phyloP scores from a whole-genome alignment of 2,888 invertebrate genomes.

The Plebejus argus region DNA sequence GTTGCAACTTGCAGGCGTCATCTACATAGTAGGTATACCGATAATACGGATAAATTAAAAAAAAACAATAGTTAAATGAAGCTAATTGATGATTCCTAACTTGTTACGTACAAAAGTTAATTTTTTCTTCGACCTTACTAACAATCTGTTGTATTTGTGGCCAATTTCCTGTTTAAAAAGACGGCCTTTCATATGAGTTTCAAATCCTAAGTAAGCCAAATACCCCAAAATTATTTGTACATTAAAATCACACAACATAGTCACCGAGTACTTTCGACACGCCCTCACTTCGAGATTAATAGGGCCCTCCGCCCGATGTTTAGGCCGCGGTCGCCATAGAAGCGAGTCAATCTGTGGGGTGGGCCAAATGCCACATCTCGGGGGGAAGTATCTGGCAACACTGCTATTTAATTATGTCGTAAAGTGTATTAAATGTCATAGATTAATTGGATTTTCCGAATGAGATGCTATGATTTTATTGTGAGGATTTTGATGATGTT shows the following conservation, averaged over 20 bases:
- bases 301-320: conserved; percentile 71
- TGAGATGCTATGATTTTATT: conserved; percentile 18
- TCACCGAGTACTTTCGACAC: conserved; percentile 62
- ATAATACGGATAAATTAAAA: no score
- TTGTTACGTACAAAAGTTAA: background rate
- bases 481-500: background rate
- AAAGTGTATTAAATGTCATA: conserved; percentile 54
- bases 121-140: background rate
- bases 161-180: no score
- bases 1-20: no score
- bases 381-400: conserved; percentile 68
- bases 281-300: conserved; percentile 75
- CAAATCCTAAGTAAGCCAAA: background rate
- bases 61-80: no score
- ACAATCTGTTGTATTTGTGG: background rate
- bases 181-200: background rate
- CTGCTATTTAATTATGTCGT: conserved; percentile 51
- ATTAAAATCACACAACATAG: conserved; percentile 40
- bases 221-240: conserved; percentile 30
- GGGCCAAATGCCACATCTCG: conserved; percentile 73
- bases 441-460: conserved; percentile 48
- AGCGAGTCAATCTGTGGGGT: conserved; percentile 64
- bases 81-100: no score
- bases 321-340: conserved; percentile 71
- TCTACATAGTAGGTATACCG: no score